Conservation (phyloP, 2,113 vertebrate genomes). For the Paradoxurus hermaphroditus region DNA sequence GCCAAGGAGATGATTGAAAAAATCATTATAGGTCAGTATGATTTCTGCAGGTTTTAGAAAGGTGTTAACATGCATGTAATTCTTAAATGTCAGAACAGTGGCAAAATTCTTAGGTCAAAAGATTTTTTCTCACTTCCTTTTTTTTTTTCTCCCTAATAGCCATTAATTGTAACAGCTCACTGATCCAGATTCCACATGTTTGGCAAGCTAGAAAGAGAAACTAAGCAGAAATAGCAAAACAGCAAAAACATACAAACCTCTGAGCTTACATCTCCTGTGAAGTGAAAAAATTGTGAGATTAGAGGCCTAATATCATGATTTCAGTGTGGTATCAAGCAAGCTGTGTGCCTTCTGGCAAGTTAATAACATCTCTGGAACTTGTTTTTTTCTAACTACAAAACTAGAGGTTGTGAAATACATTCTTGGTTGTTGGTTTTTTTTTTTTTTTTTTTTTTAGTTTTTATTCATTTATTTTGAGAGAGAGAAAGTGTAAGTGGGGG, state of each 20-base stretch:
- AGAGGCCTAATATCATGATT: constrained; percentile 8
- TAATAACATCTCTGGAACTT: constrained; percentile 4
- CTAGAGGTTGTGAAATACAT: not conserved
- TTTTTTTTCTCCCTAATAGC: not conserved
- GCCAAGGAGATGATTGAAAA: constrained; percentile 93
- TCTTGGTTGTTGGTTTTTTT: no score
- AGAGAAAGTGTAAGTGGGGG: no score
- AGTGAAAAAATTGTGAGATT: constrained; percentile 27
- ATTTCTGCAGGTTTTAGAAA: constrained; percentile 54
- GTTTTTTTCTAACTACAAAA: not conserved
- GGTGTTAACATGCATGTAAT: constrained; percentile 34
- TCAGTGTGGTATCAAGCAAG: constrained; percentile 32
- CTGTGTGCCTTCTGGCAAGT: constrained; percentile 11
- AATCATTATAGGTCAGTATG: constrained; percentile 86
- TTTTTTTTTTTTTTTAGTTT: no score
- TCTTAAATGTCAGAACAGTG: constrained; percentile 2
- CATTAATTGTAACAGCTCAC: not conserved
- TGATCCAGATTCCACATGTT: not conserved
- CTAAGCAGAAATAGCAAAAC: constrained; percentile 25
- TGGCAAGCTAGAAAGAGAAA: not conserved
- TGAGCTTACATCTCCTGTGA: constrained; percentile 16
- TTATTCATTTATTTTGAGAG: no score
- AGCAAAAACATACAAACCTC: not conserved
- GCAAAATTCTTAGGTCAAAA: not conserved
- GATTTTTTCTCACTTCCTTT: not conserved